These are phyloP conservation scores for Cataglyphis hispanica DNA, from an alignment of 1,140 invertebrate species.

Conservation along the genomic window DNA sequence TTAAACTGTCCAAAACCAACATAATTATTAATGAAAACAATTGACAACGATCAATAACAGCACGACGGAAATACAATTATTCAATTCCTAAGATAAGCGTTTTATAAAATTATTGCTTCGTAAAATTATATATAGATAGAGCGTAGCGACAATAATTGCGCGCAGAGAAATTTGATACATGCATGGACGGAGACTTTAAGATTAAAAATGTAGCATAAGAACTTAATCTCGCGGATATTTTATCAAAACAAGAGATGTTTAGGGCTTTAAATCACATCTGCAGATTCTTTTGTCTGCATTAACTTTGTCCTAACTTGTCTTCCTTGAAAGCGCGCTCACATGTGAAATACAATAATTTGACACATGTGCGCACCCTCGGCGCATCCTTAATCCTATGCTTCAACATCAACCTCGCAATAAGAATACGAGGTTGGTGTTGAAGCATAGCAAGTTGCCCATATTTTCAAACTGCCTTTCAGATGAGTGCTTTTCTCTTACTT, in stretches of 20 bases:
- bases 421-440: too few relatives aligned
- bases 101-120: conserved; percentile 36
- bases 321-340: conserved; percentile 41
- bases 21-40: conserved; percentile 54
- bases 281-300: background rate
- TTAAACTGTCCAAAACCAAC: background rate
- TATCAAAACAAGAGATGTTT: conserved; percentile 68
- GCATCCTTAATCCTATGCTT: conserved; percentile 74
- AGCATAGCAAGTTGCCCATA: conserved; percentile 79
- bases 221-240: conserved; percentile 62
- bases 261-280: conserved; percentile 49
- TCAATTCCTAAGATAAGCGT: conserved; percentile 53
- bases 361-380: conserved; percentile 49
- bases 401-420: conserved; percentile 49
- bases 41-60: conserved; percentile 31
- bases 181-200: conserved; percentile 54
- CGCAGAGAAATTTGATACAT: conserved; percentile 54
- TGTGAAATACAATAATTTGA: conserved; percentile 62
- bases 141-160: conserved; percentile 55
- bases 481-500: conserved; percentile 2
- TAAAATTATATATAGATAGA: conserved; percentile 47
- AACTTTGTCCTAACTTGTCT: background rate
- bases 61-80: conserved; percentile 46
- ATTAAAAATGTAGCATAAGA: conserved; percentile 64
- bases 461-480: conserved; percentile 68